These are phyloP conservation scores for Callinectes sapidus DNA, from an alignment of 2,888 invertebrate species.

Conservation along the genomic window DNA sequence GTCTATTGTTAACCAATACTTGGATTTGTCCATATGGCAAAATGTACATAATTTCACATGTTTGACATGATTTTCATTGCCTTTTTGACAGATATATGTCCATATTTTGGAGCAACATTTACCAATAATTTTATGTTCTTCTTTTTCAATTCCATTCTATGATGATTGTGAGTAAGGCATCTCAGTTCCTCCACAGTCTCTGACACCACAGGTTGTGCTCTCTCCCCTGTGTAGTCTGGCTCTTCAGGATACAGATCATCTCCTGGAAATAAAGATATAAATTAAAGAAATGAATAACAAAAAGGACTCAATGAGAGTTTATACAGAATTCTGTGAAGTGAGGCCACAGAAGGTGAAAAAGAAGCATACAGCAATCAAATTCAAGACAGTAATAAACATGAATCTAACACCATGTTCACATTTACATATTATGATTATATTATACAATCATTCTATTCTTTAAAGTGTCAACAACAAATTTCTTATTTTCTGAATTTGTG, in stretches of 20 bases:
- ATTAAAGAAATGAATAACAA: background rate
- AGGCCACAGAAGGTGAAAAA: no score
- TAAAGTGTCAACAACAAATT: background rate
- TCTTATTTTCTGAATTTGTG: background rate
- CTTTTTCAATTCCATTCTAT: background rate
- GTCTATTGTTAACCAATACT: no score
- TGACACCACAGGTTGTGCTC: background rate
- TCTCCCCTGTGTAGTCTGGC: slow-evolving; percentile 35
- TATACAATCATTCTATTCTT: background rate
- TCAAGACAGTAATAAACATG: no score
- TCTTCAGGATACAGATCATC: slow-evolving; percentile 44
- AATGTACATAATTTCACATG: background rate
- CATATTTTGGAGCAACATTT: slow-evolving; percentile 36
- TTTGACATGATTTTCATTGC: background rate
- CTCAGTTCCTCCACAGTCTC: slow-evolving; percentile 8
- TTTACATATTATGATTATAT: background rate
- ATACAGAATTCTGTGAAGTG: no score
- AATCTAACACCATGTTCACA: no score
- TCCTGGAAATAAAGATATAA: background rate
- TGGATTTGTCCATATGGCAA: background rate
- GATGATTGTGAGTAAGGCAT: background rate
- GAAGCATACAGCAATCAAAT: no score
- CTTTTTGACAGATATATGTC: background rate
- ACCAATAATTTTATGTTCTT: background rate
- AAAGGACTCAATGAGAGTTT: no score